Conservation (phyloP, 2,113 vertebrate genomes). For the Zosterops hypoxanthus region DNA sequence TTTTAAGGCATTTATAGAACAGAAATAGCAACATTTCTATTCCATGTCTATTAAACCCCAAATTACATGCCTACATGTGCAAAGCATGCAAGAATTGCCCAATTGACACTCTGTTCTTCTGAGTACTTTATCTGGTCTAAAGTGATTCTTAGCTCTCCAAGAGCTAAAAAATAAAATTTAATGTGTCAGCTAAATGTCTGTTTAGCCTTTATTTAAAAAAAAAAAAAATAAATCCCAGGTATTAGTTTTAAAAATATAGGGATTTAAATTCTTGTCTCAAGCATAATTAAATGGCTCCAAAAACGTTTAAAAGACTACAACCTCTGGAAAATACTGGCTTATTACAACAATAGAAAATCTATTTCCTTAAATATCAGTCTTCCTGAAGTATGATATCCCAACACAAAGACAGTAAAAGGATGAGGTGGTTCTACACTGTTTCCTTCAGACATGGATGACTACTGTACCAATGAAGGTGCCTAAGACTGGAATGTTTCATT, state of each 20-base stretch:
- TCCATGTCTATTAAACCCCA: not conserved
- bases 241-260: not conserved
- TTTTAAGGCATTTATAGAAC: not conserved
- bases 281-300: not conserved
- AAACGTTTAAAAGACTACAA: not conserved
- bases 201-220: not conserved
- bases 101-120: not conserved
- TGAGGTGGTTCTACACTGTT: not conserved
- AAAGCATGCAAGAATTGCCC: not conserved
- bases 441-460: not conserved
- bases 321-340: not conserved
- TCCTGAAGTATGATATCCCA: not conserved
- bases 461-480: not conserved
- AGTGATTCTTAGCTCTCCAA: not conserved
- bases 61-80: not conserved
- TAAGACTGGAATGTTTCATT: not conserved
- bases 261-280: not conserved
- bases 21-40: not conserved
- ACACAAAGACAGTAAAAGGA: not conserved
- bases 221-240: not conserved
- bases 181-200: not conserved
- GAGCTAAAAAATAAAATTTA: not conserved
- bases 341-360: not conserved
- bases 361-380: not conserved
- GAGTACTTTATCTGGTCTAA: not conserved